phyloP scores from a whole-genome alignment of 1,140 invertebrate species.

The Euura saliciscinereae region DNA sequence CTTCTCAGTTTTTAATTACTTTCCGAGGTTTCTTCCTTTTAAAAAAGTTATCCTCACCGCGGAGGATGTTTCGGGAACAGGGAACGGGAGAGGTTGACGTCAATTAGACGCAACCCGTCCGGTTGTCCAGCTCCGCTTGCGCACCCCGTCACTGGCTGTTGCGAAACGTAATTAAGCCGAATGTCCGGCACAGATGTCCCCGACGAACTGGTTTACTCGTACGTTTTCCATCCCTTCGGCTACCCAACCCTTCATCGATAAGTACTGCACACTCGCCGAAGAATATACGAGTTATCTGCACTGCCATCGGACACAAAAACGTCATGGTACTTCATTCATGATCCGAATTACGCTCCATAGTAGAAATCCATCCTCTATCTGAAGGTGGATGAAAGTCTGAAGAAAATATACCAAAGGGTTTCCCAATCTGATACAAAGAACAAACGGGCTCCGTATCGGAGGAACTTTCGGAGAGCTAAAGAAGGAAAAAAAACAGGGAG shows the following conservation, averaged over 20 bases:
- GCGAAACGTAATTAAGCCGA: slow-evolving; percentile 52
- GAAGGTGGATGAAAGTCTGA: not conserved
- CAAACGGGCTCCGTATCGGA: not conserved
- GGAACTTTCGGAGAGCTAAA: not conserved
- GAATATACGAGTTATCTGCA: too few species aligned
- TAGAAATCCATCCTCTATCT: not conserved
- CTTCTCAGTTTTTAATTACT: not conserved
- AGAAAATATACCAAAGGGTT: not conserved
- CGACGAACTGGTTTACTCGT: slow-evolving; percentile 39
- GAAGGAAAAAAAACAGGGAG: not conserved
- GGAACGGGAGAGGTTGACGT: not conserved
- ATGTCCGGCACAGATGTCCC: slow-evolving; percentile 52
- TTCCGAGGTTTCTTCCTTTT: not conserved
- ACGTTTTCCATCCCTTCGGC: slow-evolving; percentile 34
- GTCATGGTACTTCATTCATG: too few species aligned
- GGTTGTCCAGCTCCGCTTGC: slow-evolving; percentile 15
- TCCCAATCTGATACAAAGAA: not conserved
- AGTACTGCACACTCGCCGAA: not conserved
- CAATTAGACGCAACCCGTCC: slow-evolving; percentile 8
- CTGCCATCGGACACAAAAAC: too few species aligned
- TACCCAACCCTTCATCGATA: not conserved
- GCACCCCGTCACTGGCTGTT: slow-evolving; percentile 34
- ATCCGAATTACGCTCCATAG: not conserved
- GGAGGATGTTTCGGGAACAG: not conserved
- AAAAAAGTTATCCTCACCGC: not conserved